Base-by-base conservation (phyloP, 2,113 vertebrate species). In the Porphyrio hochstetteri region DNA sequence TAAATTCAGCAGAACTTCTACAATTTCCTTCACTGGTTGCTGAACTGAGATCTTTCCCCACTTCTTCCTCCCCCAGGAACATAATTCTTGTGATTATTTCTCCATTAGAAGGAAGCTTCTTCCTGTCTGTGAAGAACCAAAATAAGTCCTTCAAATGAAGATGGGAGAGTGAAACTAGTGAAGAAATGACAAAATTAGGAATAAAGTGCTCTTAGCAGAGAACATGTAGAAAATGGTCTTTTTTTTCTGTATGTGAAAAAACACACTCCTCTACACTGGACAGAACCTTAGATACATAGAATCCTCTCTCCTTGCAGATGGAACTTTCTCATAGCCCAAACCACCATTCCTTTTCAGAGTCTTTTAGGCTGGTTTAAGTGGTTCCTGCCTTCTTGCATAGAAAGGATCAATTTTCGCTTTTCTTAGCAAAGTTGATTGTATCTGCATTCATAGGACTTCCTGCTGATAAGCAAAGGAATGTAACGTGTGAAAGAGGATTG, bases 21-120 rank as follows among this genome's bases (percentile, higher is more conserved):
- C 18, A 40, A 11, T 74, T 88, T 79, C n/a, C 28, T 82, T 82
- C 19, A 68, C 14, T 6, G 21, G 23, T 13, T 77, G 9, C 48
- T 50, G 65, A 17, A 18, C 23, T 61, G 77, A 72, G 16, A 9
- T 38, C 0, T 5, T 36, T 3, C 4, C 4, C 20, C 1, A 3
- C 24, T 24, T 21, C 23, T 56, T 68, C 40, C 46, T 67, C 16
- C 23, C 25, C 38, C 11, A 21, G 53, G 55, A 56, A 50, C 5
- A n/a, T 18, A 52, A 44, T 61, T 78, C 25, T 10, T 56, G 28
- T 61, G 40, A 35, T 50, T 50, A 38, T 56, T 78, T 61, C 13
- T 67, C 31, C 11, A 11, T 46, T 64, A 50, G 20, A 56, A 64
- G 36, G 50, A 44, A 12, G 11, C 3, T 46, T 69, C 48, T 70